A percentile compares a stretch with the other conserved stretches of the same genome.
phyloP scores from a whole-genome alignment of 2,113 vertebrate species.

The Macquaria ambigua region DNA sequence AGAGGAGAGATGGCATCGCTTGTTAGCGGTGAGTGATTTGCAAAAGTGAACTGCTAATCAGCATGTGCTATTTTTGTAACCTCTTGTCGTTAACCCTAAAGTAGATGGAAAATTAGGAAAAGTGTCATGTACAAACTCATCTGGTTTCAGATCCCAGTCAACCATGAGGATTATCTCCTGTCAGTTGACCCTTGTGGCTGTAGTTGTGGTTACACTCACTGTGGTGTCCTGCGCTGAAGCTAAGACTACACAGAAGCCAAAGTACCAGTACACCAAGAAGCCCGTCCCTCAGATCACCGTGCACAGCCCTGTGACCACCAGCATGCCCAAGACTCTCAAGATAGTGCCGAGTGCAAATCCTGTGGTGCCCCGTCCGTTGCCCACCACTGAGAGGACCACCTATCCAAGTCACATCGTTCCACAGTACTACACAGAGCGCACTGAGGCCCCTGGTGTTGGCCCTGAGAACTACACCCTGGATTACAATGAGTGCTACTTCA shows the following conservation, averaged over 20 bases:
- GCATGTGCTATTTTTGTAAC: neutral
- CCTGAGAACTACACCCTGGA: constrained; percentile 91
- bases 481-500: constrained; percentile 91
- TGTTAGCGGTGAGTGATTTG: neutral
- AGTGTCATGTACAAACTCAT: constrained; percentile 26
- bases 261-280: constrained; percentile 90
- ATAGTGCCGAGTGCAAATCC: constrained; percentile 52
- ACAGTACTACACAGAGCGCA: constrained; percentile 70
- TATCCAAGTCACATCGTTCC: constrained; percentile 63
- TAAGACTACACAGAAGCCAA: constrained; percentile 89
- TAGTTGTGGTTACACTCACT: constrained; percentile 56
- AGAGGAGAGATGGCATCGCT: neutral
- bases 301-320: constrained; percentile 68
- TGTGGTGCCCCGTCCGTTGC: constrained; percentile 53
- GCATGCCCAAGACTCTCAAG: constrained; percentile 68
- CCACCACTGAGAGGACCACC: constrained; percentile 59
- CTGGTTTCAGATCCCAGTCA: constrained; percentile 79
- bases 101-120: neutral
- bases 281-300: constrained; percentile 76
- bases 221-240: constrained; percentile 47
- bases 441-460: constrained; percentile 77
- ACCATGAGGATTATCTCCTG: constrained; percentile 84
- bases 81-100: neutral
- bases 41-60: neutral
- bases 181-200: constrained; percentile 68